These are phyloP conservation scores for Delia radicum DNA, from an alignment of 1,140 invertebrate genomes.

Conservation along the genomic window DNA sequence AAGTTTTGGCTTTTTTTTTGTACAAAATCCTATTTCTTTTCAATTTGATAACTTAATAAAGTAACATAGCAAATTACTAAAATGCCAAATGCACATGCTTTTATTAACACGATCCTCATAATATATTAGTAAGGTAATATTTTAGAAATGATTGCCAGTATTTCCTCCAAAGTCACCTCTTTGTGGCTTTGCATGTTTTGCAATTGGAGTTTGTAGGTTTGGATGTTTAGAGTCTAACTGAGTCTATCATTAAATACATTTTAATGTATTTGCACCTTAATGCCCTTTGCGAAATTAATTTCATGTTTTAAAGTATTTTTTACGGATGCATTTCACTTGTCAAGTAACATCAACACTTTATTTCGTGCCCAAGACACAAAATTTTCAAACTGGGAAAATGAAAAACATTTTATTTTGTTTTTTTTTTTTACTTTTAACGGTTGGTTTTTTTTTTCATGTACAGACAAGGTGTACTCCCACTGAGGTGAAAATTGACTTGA, in stretches of 20 bases:
- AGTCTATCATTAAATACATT: neutral
- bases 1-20: too few relatives aligned
- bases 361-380: neutral
- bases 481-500: neutral
- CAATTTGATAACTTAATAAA: constrained; percentile 5
- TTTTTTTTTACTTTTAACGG: neutral
- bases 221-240: neutral
- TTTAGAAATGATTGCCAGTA: neutral
- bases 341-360: constrained; percentile 4
- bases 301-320: neutral
- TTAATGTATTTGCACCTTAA: neutral
- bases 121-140: neutral
- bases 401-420: too few relatives aligned
- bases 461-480: neutral
- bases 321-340: constrained; percentile 1
- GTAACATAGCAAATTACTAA: neutral
- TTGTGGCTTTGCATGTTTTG: neutral
- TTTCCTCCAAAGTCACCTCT: neutral
- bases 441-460: neutral
- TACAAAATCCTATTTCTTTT: neutral
- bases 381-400: too few relatives aligned
- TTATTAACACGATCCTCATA: neutral
- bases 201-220: neutral
- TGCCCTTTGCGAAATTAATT: neutral
- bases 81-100: neutral